A percentile compares a stretch with the other conserved stretches of the same genome.
Conservation (phyloP, 2,888 invertebrate species). For the Drosophila peninsularis region DNA sequence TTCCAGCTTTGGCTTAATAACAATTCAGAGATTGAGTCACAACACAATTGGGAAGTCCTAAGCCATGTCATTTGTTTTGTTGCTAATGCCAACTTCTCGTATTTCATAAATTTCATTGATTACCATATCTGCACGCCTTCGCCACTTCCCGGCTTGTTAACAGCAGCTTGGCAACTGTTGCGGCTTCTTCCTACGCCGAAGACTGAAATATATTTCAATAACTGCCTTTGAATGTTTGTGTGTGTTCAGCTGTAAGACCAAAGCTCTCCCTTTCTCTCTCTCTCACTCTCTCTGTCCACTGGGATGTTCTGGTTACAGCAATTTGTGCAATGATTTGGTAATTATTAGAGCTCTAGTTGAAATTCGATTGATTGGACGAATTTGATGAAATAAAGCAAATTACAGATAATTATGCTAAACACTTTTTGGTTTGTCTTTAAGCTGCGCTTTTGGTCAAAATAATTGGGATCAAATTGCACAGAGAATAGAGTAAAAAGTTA, state of each 20-base stretch:
- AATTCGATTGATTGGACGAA: constrained; percentile 3
- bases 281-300: background rate
- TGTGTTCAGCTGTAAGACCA: constrained; percentile 24
- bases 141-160: background rate
- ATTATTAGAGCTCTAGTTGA: constrained; percentile 17
- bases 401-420: constrained; percentile 3
- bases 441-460: background rate
- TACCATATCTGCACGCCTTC: constrained; percentile 33
- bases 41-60: background rate
- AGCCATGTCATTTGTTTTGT: constrained; percentile 29
- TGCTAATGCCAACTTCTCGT: constrained; percentile 54
- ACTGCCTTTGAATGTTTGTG: constrained; percentile 19
- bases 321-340: constrained; percentile 55
- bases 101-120: constrained; percentile 48
- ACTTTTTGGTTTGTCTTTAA: background rate
- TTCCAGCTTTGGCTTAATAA: constrained; percentile 12
- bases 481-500: background rate
- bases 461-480: background rate
- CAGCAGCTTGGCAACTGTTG: constrained; percentile 29
- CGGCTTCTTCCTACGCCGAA: constrained; percentile 3
- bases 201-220: constrained; percentile 15
- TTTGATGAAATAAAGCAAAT: constrained; percentile 1
- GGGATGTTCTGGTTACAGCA: constrained; percentile 4
- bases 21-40: constrained; percentile 5
- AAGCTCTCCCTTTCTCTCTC: background rate